phyloP scores from a whole-genome alignment of 2,888 invertebrate genomes.

The Halocaridina rubra region DNA sequence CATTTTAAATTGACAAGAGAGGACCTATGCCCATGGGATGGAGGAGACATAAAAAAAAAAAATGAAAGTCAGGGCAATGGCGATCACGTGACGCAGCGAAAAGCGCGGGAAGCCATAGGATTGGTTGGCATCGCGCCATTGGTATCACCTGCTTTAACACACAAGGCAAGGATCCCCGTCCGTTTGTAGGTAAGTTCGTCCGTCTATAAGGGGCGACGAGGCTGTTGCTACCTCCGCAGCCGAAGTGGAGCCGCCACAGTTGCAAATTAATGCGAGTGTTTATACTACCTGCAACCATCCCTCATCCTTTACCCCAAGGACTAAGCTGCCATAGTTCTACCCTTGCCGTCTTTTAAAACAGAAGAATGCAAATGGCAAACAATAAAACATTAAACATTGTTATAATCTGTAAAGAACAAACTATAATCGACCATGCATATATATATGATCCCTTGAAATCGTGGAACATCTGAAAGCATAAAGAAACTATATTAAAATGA shows the following conservation, averaged over 20 bases:
- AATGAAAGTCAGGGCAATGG: neutral
- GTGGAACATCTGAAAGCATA: too few relatives aligned
- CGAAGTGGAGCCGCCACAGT: neutral
- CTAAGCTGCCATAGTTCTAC: neutral
- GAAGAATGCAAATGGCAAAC: too few relatives aligned
- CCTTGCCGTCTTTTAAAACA: too few relatives aligned
- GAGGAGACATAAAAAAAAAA: neutral
- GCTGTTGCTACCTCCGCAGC: neutral
- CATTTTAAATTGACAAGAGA: neutral
- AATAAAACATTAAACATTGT: too few relatives aligned
- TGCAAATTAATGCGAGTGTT: neutral
- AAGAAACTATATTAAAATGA: too few relatives aligned
- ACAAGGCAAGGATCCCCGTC: neutral
- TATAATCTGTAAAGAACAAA: too few relatives aligned
- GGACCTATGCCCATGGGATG: too few relatives aligned
- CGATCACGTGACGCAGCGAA: conserved; percentile 26
- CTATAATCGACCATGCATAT: too few relatives aligned
- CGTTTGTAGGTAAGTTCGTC: neutral
- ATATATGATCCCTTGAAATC: too few relatives aligned
- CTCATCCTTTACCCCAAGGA: neutral
- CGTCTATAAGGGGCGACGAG: neutral
- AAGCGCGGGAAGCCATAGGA: conserved; percentile 37
- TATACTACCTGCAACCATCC: neutral
- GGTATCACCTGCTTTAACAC: neutral
- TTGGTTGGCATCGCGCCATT: conserved; percentile 31